phyloP scores from a whole-genome alignment of 2,888 invertebrate genomes.

The Dicroscelio sp. region DNA sequence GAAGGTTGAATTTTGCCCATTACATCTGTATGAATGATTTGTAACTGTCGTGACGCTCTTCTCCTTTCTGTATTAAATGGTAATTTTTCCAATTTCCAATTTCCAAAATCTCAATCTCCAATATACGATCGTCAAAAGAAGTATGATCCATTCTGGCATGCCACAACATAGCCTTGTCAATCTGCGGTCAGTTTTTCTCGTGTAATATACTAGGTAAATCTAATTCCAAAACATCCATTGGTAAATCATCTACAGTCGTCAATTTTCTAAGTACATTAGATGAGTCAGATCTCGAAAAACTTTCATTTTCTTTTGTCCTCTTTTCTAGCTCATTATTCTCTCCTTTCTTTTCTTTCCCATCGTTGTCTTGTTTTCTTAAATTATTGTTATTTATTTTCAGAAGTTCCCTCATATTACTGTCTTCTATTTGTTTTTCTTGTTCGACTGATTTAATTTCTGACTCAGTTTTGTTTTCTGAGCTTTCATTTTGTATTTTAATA shows the following conservation, averaged over 20 bases:
- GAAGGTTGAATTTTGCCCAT: conserved; percentile 76
- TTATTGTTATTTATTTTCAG: neutral
- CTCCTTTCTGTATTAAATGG: conserved; percentile 70
- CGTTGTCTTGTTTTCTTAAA: neutral
- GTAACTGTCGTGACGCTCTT: conserved; percentile 72
- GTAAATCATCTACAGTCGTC: neutral
- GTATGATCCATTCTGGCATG: conserved; percentile 33
- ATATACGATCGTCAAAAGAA: conserved; percentile 71
- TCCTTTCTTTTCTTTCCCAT: neutral
- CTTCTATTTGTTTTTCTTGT: neutral
- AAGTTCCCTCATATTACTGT: neutral
- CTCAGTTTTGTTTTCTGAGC: neutral
- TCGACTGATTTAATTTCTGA: neutral
- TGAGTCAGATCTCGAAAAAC: neutral
- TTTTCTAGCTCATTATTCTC: neutral
- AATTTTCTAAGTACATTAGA: neutral
- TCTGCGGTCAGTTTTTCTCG: neutral
- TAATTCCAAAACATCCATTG: neutral
- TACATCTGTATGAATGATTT: conserved; percentile 80
- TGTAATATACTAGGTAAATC: neutral
- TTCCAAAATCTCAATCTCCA: conserved; percentile 81
- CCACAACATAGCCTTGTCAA: conserved; percentile 24
- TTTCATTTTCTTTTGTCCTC: neutral
- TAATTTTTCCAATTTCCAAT: conserved; percentile 82
- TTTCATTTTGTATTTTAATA: neutral